Conservation (phyloP, 2,797 vertebrate species). For the Semaprochilodus insignis region DNA sequence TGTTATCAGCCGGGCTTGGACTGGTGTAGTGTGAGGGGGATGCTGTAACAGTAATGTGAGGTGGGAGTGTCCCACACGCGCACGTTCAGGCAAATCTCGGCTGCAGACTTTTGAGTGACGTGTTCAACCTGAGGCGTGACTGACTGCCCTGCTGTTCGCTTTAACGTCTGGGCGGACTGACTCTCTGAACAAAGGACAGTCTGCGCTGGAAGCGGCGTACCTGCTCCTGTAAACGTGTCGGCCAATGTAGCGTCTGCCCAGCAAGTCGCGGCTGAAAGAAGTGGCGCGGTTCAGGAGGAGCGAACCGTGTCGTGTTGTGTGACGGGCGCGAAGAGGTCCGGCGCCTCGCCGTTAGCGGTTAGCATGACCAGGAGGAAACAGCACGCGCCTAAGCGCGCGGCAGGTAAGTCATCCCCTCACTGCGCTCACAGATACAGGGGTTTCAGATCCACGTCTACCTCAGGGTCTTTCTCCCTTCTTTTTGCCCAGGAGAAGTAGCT, state of each 20-base stretch:
- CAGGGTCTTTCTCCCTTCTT: background rate
- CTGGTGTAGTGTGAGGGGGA: background rate
- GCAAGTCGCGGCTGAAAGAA: background rate
- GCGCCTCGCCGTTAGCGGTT: constrained; percentile 9
- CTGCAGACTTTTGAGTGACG: constrained; percentile 87
- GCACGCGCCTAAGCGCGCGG: constrained; percentile 95
- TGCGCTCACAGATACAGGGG: background rate
- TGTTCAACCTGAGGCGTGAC: constrained; percentile 82
- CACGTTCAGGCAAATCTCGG: constrained; percentile 24
- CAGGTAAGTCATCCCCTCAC: constrained; percentile 84
- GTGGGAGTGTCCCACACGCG: constrained; percentile 41
- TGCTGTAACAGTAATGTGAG: constrained; percentile 23
- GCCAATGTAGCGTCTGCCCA: constrained; percentile 13
- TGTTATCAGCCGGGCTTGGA: background rate
- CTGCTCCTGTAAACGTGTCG: background rate
- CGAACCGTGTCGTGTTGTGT: constrained; percentile 7
- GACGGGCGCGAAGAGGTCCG: background rate
- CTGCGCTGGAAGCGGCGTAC: background rate
- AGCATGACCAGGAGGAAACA: constrained; percentile 98
- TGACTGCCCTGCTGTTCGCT: constrained; percentile 73
- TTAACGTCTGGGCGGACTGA: constrained; percentile 28
- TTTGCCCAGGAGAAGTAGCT: background rate
- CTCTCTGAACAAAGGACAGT: constrained; percentile 50
- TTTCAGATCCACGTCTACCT: background rate
- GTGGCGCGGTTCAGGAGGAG: constrained; percentile 16